These are phyloP conservation scores for Decapterus maruadsi DNA, from an alignment of 2,797 vertebrate species.

Conservation along the genomic window DNA sequence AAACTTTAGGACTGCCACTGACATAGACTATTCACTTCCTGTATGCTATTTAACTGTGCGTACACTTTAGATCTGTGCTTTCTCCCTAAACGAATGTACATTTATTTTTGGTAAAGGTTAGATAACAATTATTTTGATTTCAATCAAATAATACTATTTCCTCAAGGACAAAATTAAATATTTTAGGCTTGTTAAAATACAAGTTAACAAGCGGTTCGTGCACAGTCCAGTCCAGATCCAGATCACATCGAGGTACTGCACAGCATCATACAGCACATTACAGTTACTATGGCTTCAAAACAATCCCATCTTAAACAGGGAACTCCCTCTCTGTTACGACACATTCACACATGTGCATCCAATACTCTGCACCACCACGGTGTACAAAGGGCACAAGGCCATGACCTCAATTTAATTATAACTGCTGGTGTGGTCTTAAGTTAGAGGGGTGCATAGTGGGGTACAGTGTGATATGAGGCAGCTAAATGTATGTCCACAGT, in stretches of 20 bases:
- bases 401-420: constrained; percentile 66
- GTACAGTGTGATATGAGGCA: constrained; percentile 43
- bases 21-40: background rate
- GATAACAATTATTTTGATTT: background rate
- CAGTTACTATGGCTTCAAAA: constrained; percentile 41
- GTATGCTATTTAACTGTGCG: background rate
- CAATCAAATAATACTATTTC: too few relatives aligned
- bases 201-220: background rate
- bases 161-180: background rate
- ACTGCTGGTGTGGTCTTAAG: constrained; percentile 26
- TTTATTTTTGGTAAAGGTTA: background rate
- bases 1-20: background rate
- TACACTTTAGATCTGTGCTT: background rate
- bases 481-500: constrained; percentile 45
- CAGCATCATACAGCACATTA: constrained; percentile 9
- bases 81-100: background rate
- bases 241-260: background rate
- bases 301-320: constrained; percentile 20
- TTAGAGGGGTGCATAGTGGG: constrained; percentile 16
- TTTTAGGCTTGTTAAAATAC: background rate
- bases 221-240: too few relatives aligned
- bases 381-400: constrained; percentile 37
- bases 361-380: constrained; percentile 8
- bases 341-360: constrained; percentile 14
- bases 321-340: constrained; percentile 32